A percentile compares a stretch with the other conserved stretches of the same genome.
Evolutionary conservation across 2,113 vertebrate species (phyloP).

Genomic region (Electrona antarctica): DNA sequence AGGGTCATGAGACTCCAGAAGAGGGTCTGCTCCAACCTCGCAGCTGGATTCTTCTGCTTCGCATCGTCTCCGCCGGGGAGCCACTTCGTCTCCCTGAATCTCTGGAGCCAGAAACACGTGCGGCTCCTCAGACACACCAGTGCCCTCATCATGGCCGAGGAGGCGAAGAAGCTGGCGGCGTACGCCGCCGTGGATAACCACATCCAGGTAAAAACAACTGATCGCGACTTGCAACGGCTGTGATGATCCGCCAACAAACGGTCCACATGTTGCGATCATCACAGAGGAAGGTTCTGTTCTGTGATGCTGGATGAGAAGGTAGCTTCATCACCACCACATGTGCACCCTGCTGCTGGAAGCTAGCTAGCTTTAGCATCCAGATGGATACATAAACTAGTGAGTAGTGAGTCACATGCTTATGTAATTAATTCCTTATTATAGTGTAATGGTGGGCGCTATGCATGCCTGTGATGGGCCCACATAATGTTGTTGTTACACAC

Average conservation of each 20-base stretch:
- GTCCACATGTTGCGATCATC: too few species aligned
- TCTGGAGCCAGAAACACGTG: constrained; percentile 31
- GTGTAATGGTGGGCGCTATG: constrained; percentile 24
- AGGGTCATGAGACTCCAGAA: constrained; percentile 55
- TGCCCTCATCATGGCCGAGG: constrained; percentile 73
- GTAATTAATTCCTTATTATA: neutral
- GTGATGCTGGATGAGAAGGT: too few species aligned
- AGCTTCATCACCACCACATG: neutral
- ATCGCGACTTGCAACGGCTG: too few species aligned
- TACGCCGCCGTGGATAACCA: constrained; percentile 78
- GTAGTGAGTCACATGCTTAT: neutral
- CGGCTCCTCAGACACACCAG: neutral
- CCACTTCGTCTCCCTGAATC: neutral
- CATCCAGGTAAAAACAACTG: constrained; percentile 67
- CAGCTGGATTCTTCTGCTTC: constrained; percentile 6
- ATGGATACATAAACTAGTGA: neutral
- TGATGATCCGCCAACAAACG: too few species aligned
- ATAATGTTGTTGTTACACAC: constrained; percentile 8
- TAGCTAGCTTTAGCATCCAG: constrained; percentile 24
- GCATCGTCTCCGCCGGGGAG: neutral
- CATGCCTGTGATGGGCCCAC: neutral
- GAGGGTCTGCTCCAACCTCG: constrained; percentile 35
- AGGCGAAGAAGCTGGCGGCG: constrained; percentile 79
- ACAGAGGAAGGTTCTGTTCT: too few species aligned
- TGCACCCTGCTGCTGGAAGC: neutral